A percentile compares a stretch with the other conserved stretches of the same genome.
Evolutionary conservation across 2,888 invertebrate species (phyloP).

Genomic region (Cheilosia pagana): DNA sequence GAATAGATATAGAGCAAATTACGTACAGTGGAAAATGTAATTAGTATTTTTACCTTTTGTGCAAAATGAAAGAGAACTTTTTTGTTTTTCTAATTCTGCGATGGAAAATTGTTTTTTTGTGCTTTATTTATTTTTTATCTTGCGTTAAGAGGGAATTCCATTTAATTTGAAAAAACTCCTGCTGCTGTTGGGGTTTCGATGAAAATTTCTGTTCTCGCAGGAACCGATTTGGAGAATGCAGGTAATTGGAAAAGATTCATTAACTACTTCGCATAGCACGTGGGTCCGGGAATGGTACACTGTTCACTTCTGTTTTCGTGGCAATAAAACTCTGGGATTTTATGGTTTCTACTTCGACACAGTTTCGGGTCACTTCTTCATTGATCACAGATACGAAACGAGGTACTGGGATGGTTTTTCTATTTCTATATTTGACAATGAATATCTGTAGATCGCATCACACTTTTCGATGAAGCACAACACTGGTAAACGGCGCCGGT

Average conservation of each 20-base stretch:
- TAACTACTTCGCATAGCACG: conserved; percentile 57
- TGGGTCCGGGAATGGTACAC: conserved; percentile 50
- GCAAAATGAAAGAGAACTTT: conserved; percentile 33
- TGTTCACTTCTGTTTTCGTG: conserved; percentile 69
- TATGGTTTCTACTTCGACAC: conserved; percentile 38
- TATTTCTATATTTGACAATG: conserved; percentile 34
- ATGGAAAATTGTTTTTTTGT: conserved; percentile 33
- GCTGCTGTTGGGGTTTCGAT: conserved; percentile 24
- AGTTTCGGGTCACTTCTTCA: conserved; percentile 40
- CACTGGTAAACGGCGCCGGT: conserved; percentile 42
- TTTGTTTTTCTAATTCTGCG: conserved; percentile 39
- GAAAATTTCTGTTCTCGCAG: conserved; percentile 17
- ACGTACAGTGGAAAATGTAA: conserved; percentile 62
- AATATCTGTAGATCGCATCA: background rate
- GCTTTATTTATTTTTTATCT: conserved; percentile 32
- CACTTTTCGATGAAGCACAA: conserved; percentile 25
- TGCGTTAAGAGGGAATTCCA: conserved; percentile 43
- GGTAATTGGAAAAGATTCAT: conserved; percentile 53
- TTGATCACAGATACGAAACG: conserved; percentile 27
- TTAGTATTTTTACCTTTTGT: conserved; percentile 66
- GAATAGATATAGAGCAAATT: conserved; percentile 61
- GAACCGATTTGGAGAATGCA: conserved; percentile 51
- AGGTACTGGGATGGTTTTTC: conserved; percentile 12
- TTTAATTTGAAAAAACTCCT: conserved; percentile 41
- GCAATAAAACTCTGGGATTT: conserved; percentile 64